These are phyloP conservation scores for Mormoops blainvillei DNA, from an alignment of 2,113 vertebrate genomes.

Conservation along the genomic window DNA sequence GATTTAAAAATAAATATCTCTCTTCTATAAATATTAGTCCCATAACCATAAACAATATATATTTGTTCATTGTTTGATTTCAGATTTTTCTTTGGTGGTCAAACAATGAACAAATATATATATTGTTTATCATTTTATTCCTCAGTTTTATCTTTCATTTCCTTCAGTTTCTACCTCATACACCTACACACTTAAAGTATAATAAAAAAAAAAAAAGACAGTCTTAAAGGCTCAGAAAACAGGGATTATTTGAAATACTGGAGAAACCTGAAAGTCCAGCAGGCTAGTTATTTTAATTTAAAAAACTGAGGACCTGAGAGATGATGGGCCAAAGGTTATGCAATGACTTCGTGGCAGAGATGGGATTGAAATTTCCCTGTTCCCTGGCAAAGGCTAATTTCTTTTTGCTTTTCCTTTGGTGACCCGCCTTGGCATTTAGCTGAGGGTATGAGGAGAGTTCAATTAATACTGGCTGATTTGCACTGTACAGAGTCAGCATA, in stretches of 20 bases:
- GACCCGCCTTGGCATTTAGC: not conserved
- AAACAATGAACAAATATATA: not conserved
- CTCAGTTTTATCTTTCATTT: not conserved
- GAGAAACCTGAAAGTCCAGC: not conserved
- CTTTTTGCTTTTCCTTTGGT: not conserved
- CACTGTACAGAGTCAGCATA: not conserved
- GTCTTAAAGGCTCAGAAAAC: not conserved
- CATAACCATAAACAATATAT: not conserved
- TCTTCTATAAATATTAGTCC: not conserved
- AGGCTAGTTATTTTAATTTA: constrained; percentile 27
- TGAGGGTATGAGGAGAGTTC: not conserved
- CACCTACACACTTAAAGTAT: not conserved
- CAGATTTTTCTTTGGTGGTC: not conserved
- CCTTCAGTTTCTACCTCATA: not conserved
- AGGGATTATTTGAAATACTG: not conserved
- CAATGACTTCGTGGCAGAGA: not conserved
- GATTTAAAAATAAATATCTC: not conserved
- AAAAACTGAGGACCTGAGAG: not conserved
- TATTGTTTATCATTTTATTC: not conserved
- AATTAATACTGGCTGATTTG: not conserved
- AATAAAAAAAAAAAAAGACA: not conserved
- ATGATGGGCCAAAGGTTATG: not conserved
- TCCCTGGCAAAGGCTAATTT: not conserved
- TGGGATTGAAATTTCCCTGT: not conserved
- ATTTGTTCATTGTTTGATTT: not conserved